Evolutionary conservation across 2,113 vertebrate species (phyloP).

Genomic region (Machaerirhynchus nigripectus): DNA sequence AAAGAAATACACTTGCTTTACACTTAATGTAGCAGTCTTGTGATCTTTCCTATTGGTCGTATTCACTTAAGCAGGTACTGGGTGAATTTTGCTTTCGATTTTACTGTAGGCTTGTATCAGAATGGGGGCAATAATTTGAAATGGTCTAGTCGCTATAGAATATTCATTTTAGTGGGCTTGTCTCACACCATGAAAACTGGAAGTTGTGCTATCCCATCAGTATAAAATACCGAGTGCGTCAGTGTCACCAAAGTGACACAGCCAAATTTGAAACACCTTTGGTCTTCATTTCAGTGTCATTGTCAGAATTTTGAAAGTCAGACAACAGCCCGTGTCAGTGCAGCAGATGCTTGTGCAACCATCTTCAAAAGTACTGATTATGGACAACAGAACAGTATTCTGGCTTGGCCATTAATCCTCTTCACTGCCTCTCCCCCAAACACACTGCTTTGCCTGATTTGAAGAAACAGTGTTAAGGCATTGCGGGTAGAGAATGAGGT

Average conservation of each 20-base stretch:
- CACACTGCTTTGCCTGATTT: neutral
- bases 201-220: neutral
- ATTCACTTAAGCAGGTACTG: neutral
- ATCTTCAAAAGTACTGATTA: neutral
- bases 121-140: neutral
- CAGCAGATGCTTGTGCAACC: neutral
- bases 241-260: neutral
- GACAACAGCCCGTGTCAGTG: accelerated
- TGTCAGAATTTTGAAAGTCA: neutral
- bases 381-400: neutral
- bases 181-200: neutral
- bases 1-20: neutral
- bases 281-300: neutral
- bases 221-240: accelerated
- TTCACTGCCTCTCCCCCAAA: accelerated
- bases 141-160: neutral
- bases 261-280: neutral
- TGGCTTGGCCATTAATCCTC: neutral
- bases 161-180: neutral
- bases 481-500: neutral
- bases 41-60: neutral
- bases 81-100: neutral
- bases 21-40: neutral
- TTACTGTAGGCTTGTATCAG: neutral
- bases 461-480: neutral